A percentile compares a stretch with the other conserved stretches of the same genome.
phyloP scores from a whole-genome alignment of 2,888 invertebrate genomes.

The Coremacera marginata region DNA sequence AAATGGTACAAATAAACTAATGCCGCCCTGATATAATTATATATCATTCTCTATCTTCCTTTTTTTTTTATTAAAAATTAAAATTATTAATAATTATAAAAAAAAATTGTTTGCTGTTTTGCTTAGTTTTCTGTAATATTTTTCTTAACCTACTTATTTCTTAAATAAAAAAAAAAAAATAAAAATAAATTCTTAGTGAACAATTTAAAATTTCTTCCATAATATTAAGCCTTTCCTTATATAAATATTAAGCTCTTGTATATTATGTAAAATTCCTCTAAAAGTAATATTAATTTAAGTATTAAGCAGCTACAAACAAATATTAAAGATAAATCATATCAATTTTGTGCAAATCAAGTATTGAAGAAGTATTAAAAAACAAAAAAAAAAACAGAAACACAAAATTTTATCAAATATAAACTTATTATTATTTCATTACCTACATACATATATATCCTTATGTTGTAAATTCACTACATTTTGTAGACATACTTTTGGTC shows the following conservation, averaged over 20 bases:
- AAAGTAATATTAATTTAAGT: background rate
- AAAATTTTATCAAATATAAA: background rate
- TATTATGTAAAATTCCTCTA: background rate
- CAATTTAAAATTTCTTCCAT: constrained; percentile 20
- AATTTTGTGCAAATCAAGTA: constrained; percentile 1
- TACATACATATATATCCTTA: background rate
- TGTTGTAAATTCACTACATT: background rate
- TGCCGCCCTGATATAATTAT: too few species aligned
- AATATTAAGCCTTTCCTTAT: constrained; percentile 12
- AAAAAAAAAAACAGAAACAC: background rate
- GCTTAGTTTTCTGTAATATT: background rate
- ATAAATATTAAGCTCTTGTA: background rate
- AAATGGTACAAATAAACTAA: constrained; percentile 2
- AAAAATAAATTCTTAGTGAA: background rate
- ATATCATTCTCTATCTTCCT: background rate
- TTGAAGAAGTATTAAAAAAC: background rate
- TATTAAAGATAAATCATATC: constrained; percentile 14
- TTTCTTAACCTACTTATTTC: background rate
- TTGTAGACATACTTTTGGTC: background rate
- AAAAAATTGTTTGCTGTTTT: background rate
- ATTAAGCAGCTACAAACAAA: background rate
- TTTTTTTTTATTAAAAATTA: background rate
- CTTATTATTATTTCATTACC: background rate
- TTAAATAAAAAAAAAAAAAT: background rate
- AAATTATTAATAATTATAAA: too few species aligned